Base-by-base conservation (phyloP, 2,113 vertebrate genomes). In the Ailuropoda melanoleuca region DNA sequence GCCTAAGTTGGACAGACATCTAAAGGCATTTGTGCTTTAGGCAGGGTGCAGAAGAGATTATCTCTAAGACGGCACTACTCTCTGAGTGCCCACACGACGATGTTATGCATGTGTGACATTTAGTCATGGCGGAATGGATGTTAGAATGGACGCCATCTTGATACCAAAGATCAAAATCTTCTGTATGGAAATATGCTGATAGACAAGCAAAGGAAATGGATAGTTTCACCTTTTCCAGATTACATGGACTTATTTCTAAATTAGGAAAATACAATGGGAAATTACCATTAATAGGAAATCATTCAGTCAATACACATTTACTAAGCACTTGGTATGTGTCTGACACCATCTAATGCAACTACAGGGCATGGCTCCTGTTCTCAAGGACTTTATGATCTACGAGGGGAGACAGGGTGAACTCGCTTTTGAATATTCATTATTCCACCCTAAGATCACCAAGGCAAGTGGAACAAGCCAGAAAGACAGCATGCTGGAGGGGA, bases 361-460 rank as follows among this genome's bases (percentile, higher is more conserved):
- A 62, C 13, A 26, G n/a, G n/a, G 5, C 60, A 55, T 26, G 58
- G 64, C 50, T 89, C 24, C 50, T 48, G 8, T 92, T 64, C 78
- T 81, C n/a, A 55, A 86, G n/a, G 56, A 60, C 11, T 0, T 43
- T 82, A 50, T 50, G 74, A 81, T 43, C 31, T 70, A 14, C 55
- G 75, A 70, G n/a, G 37, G 39, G 43, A 89, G 43, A 39, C 3
- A 39, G 21, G 4, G 11, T 43, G 4, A 43, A 31, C 56, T 34
- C 55, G 85, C 6, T 81, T 81, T 88, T 75, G 13, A 89, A 81
- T 92, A 77, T 81, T 97, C 58, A 34, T 92, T 60, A 31, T 60
- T 55, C 17, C 55, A 53, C 9, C 8, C 7, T 29, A 77, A 84
- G 31, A 75, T 91, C 15, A n/a, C n/a, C 6, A 64, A 12, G 9